Evolutionary conservation across 1,140 invertebrate species (phyloP), one percentile per base, ranked within the genome.

Genomic region (Cyrtorhinus lividipennis): DNA sequence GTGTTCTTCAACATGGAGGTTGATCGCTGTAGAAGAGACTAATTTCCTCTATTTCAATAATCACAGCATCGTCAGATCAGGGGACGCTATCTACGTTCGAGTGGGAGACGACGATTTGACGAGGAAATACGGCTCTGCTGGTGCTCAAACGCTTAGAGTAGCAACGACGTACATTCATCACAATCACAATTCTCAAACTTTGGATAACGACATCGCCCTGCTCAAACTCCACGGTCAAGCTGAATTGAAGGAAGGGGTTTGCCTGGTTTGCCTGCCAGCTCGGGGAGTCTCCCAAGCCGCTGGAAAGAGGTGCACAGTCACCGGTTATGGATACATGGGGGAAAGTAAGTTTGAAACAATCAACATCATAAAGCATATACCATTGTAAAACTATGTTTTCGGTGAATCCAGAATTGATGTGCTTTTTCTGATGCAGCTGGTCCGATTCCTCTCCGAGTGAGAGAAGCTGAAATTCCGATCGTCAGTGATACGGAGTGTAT

Each of bases 121-220:
- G 1, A 74, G 85, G 12, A 90, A 90, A 70, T 89, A 89, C 67
- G 88, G 88, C 15, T 91, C 86, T 66, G 87, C 88, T 0, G 87
- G 87, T 1, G 91, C 90, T 0, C 90, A 94, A 74, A 94, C 91
- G 0, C 76, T 92, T 15, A 76, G 88, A 20, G 89, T 95, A 2
- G 87, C 87, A 23, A 93, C 90, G 15, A 95, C 92, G 0, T 95
- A 95, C 72, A 95, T 95, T 56, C 93, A 97, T 72, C 92, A 95
- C 68, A 94, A 95, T 74, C 94, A 96, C 76, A 95, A 97, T 73
- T 92, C 88, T 65, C 90, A 95, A 73, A 96, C 93, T 0, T 76
- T 97, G 65, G 92, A 96, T 71, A 95, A 96, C 70, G 94, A 96
- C 71, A 95, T 98, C 66, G 95, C 94, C 0, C 72, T 98, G 10